A percentile compares a stretch with the other conserved stretches of the same genome.
Conservation (phyloP, 2,888 invertebrate genomes). For the Tachina lurida region DNA sequence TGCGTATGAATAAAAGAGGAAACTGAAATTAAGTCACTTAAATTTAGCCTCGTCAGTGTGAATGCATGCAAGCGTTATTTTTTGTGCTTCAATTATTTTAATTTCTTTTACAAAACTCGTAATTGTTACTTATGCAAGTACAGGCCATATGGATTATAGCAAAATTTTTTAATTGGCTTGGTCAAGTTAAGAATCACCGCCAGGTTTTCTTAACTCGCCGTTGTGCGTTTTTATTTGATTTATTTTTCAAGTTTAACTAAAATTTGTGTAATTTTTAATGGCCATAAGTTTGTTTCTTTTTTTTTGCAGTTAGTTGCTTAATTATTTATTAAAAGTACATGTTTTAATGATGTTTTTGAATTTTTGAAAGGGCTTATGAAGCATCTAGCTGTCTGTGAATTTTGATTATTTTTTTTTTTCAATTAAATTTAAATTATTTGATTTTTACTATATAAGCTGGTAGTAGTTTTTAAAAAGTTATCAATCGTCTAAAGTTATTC, state of each 20-base stretch:
- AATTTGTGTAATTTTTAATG: conserved; percentile 3
- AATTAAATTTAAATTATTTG: conserved; percentile 8
- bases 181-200: background rate
- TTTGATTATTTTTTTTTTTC: background rate
- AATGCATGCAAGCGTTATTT: background rate
- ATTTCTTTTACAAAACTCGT: background rate
- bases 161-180: conserved; percentile 1
- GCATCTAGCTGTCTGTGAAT: background rate
- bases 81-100: conserved; percentile 3
- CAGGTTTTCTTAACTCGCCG: background rate
- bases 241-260: conserved; percentile 32
- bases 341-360: background rate
- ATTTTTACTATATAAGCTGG: conserved; percentile 69
- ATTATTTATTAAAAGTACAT: conserved; percentile 2
- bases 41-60: conserved; percentile 41
- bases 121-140: background rate
- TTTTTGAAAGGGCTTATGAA: conserved; percentile 26
- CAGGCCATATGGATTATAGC: background rate
- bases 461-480: conserved; percentile 31
- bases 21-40: conserved; percentile 36
- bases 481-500: conserved; percentile 65
- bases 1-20: conserved; percentile 5
- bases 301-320: background rate
- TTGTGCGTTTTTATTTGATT: conserved; percentile 27
- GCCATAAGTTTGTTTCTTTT: background rate